A percentile compares a stretch with the other conserved stretches of the same genome.
These are phyloP conservation scores for Dicyrtoma fusca DNA, from an alignment of 2,888 invertebrate species.

Conservation along the genomic window DNA sequence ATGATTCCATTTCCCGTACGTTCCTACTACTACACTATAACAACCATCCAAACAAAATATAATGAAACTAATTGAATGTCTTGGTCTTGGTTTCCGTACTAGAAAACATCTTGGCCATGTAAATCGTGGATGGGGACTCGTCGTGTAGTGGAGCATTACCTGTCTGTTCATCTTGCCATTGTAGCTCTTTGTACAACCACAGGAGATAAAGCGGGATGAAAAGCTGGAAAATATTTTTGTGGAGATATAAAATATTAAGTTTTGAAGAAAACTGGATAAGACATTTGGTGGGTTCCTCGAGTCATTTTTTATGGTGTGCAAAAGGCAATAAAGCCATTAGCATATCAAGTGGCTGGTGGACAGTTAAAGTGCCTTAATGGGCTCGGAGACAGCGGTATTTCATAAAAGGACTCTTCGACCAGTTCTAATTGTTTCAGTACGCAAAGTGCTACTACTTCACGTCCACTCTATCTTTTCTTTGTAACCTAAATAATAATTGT, in stretches of 20 bases:
- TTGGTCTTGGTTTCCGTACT: too few relatives aligned
- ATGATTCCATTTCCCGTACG: too few relatives aligned
- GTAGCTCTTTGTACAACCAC: background rate
- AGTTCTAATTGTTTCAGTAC: conserved; percentile 54
- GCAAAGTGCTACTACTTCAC: conserved; percentile 34
- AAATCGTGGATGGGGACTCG: background rate
- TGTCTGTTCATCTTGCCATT: background rate
- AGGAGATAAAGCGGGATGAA: background rate
- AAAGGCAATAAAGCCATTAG: conserved; percentile 40
- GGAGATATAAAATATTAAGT: conserved; percentile 4
- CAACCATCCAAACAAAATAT: too few relatives aligned
- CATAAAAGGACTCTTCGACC: conserved; percentile 46
- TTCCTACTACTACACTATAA: too few relatives aligned
- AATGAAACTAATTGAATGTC: too few relatives aligned
- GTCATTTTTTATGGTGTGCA: background rate
- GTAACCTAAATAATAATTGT: conserved; percentile 44
- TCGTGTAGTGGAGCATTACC: background rate
- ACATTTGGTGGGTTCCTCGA: background rate
- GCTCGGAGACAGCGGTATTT: conserved; percentile 55
- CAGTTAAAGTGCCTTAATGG: conserved; percentile 56
- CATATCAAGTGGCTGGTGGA: conserved; percentile 51
- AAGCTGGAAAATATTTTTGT: conserved; percentile 20
- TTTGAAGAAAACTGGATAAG: too few relatives aligned
- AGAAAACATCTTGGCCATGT: too few relatives aligned
- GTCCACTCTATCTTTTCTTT: conserved; percentile 45